Conservation (phyloP, 2,113 vertebrate genomes). For the Oreocharis arfaki region DNA sequence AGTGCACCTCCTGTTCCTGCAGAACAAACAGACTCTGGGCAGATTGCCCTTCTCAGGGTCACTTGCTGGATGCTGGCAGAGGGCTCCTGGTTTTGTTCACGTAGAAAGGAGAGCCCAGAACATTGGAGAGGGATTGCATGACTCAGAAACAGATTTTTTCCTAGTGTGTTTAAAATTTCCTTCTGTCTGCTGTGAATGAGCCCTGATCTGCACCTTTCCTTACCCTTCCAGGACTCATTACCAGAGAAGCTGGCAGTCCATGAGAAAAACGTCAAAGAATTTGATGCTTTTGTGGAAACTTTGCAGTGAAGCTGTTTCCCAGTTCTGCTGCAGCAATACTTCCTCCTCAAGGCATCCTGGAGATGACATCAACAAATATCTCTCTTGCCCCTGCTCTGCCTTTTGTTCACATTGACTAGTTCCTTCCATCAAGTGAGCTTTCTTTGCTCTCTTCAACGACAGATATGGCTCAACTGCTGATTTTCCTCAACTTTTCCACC, state of each 20-base stretch:
- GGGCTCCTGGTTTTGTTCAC: background rate
- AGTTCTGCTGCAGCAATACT: slow-evolving; percentile 7
- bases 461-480: background rate
- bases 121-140: background rate
- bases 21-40: background rate
- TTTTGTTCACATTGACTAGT: background rate
- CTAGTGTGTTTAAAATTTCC: background rate
- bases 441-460: background rate
- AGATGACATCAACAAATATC: background rate
- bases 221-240: slow-evolving; percentile 84
- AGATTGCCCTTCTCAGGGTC: background rate
- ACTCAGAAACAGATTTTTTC: background rate
- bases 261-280: slow-evolving; percentile 96
- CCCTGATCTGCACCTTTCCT: background rate
- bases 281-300: slow-evolving; percentile 98
- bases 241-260: slow-evolving; percentile 96
- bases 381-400: background rate
- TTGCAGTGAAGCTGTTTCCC: slow-evolving; percentile 80
- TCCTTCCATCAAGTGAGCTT: slow-evolving; percentile 7
- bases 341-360: slow-evolving; percentile 21
- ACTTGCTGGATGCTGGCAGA: background rate
- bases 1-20: background rate
- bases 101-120: background rate
- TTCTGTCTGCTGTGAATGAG: background rate
- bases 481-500: background rate